Evolutionary conservation across 2,888 invertebrate genomes (phyloP).

Genomic region (Caenorhabditis plicata): DNA sequence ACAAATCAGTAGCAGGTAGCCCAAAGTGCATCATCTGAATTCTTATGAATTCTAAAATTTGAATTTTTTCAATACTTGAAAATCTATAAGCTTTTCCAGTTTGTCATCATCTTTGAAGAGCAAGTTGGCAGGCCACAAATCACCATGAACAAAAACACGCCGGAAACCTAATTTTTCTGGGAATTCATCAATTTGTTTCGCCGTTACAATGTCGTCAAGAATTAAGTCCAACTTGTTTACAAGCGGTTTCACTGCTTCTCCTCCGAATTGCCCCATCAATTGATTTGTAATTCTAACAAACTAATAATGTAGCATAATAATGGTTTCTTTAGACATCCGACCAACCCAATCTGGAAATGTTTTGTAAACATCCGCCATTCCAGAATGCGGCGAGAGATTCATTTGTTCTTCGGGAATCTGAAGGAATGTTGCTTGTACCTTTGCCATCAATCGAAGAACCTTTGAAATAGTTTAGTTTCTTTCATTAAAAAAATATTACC

Average conservation of each 20-base stretch:
- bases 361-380: conserved; percentile 10
- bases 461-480: too few species aligned
- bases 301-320: neutral
- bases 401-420: conserved; percentile 5
- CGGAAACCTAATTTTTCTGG: conserved; percentile 4
- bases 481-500: too few species aligned
- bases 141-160: conserved; percentile 31
- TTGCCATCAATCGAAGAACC: conserved; percentile 14
- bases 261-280: conserved; percentile 11
- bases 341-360: conserved; percentile 24
- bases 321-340: neutral
- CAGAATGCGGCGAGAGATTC: conserved; percentile 14
- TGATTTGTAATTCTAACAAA: conserved; percentile 20
- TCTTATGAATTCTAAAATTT: neutral
- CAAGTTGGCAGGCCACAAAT: conserved; percentile 38
- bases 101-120: conserved; percentile 19
- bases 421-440: conserved; percentile 12
- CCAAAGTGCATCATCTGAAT: conserved; percentile 33
- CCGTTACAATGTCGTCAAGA: conserved; percentile 13
- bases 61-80: conserved; percentile 12
- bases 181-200: conserved; percentile 10
- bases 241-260: conserved; percentile 11
- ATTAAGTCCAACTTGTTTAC: conserved; percentile 4
- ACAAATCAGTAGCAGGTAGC: conserved; percentile 25
- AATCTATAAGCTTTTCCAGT: conserved; percentile 28